Percentiles rank a stretch among this genome's conserved stretches.
phyloP scores from a whole-genome alignment of 2,888 invertebrate species.

The Clunio marinus region DNA sequence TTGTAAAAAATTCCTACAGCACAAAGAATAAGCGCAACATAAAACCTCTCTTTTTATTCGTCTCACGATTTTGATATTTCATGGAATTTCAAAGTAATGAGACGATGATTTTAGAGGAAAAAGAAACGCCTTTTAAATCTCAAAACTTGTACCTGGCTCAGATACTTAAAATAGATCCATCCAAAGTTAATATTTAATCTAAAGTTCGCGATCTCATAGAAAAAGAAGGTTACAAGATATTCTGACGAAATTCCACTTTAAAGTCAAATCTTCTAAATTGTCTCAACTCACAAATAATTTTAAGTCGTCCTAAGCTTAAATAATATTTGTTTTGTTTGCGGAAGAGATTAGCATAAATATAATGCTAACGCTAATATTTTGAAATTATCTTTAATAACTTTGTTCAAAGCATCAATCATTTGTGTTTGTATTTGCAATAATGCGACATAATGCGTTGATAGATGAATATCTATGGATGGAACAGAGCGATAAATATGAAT shows the following conservation, averaged over 20 bases:
- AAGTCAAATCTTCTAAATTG: too few relatives aligned
- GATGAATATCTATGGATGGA: neutral
- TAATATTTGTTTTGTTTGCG: neutral
- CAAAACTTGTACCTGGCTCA: neutral
- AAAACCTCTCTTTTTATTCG: too few relatives aligned
- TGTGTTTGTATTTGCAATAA: conserved; percentile 11
- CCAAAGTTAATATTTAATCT: too few relatives aligned
- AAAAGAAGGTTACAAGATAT: conserved; percentile 3
- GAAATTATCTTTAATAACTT: neutral
- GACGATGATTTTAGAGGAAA: neutral
- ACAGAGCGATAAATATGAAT: too few relatives aligned
- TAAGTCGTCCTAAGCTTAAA: neutral
- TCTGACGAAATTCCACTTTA: too few relatives aligned
- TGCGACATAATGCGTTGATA: conserved; percentile 10
- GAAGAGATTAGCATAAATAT: conserved; percentile 16
- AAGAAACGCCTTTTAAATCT: neutral
- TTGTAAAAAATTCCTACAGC: neutral
- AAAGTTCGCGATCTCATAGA: neutral
- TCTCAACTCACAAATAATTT: neutral
- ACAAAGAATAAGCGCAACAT: neutral
- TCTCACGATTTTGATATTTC: conserved; percentile 11
- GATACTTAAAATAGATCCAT: neutral
- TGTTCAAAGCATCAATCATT: conserved; percentile 5
- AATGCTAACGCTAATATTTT: neutral
- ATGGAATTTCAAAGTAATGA: neutral